These are phyloP conservation scores for Criorhina ranunculi DNA, from an alignment of 2,888 invertebrate species.

Conservation along the genomic window DNA sequence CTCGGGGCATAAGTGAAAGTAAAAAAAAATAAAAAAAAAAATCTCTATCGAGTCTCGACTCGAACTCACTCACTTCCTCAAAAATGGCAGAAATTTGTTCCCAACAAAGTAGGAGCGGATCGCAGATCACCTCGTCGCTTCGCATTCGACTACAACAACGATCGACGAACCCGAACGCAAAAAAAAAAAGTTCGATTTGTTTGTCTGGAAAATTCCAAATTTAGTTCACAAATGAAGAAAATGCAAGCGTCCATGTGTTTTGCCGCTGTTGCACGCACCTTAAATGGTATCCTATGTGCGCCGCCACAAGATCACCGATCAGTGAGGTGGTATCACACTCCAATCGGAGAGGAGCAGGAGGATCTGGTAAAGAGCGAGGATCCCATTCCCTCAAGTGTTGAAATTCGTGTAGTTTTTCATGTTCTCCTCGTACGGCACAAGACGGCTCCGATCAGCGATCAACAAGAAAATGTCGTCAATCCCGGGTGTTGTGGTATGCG, in stretches of 20 bases:
- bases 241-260: conserved; percentile 67
- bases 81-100: conserved; percentile 33
- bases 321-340: not conserved
- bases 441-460: conserved; percentile 32
- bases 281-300: conserved; percentile 75
- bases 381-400: conserved; percentile 75
- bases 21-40: too few relatives aligned
- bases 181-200: conserved; percentile 62
- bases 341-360: conserved; percentile 1
- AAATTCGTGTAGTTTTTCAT: conserved; percentile 75
- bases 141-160: conserved; percentile 45
- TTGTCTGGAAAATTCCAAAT: conserved; percentile 75
- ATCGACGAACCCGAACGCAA: conserved; percentile 71
- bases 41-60: conserved; percentile 48
- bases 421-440: conserved; percentile 59
- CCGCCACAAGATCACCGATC: conserved; percentile 67
- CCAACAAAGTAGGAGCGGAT: conserved; percentile 39
- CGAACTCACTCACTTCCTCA: conserved; percentile 71
- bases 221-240: conserved; percentile 67
- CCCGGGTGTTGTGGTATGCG: conserved; percentile 44
- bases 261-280: conserved; percentile 71
- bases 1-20: conserved; percentile 75
- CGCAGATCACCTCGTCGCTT: conserved; percentile 31
- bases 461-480: conserved; percentile 67
- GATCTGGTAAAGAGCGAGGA: conserved; percentile 34